Conservation (phyloP, 2,113 vertebrate genomes). For the Macrotis lagotis region DNA sequence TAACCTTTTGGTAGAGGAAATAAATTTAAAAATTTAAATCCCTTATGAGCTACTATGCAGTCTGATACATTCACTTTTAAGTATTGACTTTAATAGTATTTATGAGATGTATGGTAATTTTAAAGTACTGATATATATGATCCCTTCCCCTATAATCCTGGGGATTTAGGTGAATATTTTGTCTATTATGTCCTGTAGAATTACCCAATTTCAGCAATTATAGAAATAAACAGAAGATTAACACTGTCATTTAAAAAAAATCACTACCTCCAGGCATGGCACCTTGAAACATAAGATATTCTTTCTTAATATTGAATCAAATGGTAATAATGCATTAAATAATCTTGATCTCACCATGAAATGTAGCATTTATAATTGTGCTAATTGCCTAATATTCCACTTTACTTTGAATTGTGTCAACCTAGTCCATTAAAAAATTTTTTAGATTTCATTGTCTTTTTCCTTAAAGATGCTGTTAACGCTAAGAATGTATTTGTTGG, state of each 20-base stretch:
- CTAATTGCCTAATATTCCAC: not conserved
- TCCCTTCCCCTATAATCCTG: not conserved
- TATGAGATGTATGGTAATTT: not conserved
- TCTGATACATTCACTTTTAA: slow-evolving; percentile 8
- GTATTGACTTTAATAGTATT: slow-evolving; percentile 22
- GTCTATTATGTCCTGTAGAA: not conserved
- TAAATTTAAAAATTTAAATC: not conserved
- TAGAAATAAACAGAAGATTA: not conserved
- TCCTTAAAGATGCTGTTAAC: slow-evolving; percentile 6
- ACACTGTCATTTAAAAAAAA: not conserved
- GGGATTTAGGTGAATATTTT: not conserved
- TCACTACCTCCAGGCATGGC: not conserved
- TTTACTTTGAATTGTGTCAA: not conserved
- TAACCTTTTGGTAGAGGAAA: slow-evolving; percentile 19
- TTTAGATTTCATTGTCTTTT: slow-evolving; percentile 38
- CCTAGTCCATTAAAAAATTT: slow-evolving; percentile 14
- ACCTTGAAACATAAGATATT: not conserved
- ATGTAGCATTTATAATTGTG: not conserved
- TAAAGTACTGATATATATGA: not conserved
- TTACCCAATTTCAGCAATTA: not conserved
- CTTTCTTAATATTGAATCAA: not conserved
- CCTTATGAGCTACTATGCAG: not conserved
- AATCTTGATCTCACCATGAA: not conserved
- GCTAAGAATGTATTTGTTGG: not conserved
- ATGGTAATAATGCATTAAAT: not conserved